A percentile compares a stretch with the other conserved stretches of the same genome.
Conservation (phyloP, 2,888 invertebrate species). For the Leptopilina myrica region DNA sequence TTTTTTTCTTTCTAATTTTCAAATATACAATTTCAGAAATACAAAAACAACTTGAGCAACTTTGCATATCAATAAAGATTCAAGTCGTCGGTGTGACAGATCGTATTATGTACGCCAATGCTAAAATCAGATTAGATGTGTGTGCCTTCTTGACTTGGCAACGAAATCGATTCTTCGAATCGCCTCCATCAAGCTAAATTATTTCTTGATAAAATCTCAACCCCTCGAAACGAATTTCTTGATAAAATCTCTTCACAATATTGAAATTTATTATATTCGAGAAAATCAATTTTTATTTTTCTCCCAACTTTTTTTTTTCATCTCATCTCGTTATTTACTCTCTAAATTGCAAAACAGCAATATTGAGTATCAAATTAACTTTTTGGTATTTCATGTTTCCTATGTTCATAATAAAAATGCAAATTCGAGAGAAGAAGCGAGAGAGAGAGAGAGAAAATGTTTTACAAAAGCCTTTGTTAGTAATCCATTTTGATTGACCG, state of each 20-base stretch:
- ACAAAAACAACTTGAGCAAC: constrained; percentile 58
- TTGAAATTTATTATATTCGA: constrained; percentile 12
- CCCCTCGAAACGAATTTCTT: neutral
- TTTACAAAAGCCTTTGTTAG: no score
- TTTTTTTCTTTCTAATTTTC: neutral
- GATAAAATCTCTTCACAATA: constrained; percentile 7
- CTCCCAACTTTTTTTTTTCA: neutral
- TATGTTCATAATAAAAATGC: no score
- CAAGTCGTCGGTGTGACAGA: constrained; percentile 58
- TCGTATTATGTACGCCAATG: constrained; percentile 32
- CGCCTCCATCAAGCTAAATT: constrained; percentile 28
- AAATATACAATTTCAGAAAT: constrained; percentile 51
- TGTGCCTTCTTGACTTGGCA: constrained; percentile 24
- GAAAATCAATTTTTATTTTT: neutral
- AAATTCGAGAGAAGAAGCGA: no score
- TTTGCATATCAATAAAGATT: constrained; percentile 63
- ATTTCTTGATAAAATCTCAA: constrained; percentile 18
- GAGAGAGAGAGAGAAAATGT: no score
- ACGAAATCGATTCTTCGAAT: constrained; percentile 27
- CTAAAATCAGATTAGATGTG: constrained; percentile 39
- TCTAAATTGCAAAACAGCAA: neutral
- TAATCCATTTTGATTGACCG: no score
- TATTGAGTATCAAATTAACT: no score
- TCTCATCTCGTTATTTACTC: no score
- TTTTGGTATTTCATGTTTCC: no score